Conservation (phyloP, 2,113 vertebrate species). For the Ctenomys sociabilis region DNA sequence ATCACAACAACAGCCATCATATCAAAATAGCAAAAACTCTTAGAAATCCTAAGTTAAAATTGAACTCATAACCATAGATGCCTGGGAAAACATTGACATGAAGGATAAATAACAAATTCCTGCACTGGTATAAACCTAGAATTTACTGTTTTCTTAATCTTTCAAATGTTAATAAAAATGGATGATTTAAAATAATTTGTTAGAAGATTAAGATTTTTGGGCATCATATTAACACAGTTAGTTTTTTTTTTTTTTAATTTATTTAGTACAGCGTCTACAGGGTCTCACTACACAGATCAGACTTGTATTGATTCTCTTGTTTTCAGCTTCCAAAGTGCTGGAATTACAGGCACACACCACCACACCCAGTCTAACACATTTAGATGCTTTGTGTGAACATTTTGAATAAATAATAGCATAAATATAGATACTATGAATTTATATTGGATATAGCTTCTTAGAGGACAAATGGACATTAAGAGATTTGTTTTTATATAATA, state of each 20-base stretch:
- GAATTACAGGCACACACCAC: no score
- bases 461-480: neutral
- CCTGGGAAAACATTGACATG: neutral
- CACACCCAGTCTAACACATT: neutral
- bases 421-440: neutral
- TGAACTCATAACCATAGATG: neutral
- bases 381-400: neutral
- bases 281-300: no score
- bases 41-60: neutral
- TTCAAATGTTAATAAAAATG: slow-evolving; percentile 2
- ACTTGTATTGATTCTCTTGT: no score
- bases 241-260: neutral
- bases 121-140: neutral
- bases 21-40: neutral
- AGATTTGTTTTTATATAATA: slow-evolving; percentile 51
- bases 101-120: neutral
- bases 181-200: slow-evolving; percentile 16
- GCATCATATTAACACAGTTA: neutral
- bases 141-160: neutral
- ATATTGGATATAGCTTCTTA: neutral
- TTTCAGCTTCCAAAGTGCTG: no score
- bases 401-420: neutral
- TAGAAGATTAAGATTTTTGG: neutral
- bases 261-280: no score
- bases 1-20: neutral